A percentile compares a stretch with the other conserved stretches of the same genome.
These are phyloP conservation scores for Rhagium mordax DNA, from an alignment of 2,888 invertebrate genomes.

Conservation along the genomic window DNA sequence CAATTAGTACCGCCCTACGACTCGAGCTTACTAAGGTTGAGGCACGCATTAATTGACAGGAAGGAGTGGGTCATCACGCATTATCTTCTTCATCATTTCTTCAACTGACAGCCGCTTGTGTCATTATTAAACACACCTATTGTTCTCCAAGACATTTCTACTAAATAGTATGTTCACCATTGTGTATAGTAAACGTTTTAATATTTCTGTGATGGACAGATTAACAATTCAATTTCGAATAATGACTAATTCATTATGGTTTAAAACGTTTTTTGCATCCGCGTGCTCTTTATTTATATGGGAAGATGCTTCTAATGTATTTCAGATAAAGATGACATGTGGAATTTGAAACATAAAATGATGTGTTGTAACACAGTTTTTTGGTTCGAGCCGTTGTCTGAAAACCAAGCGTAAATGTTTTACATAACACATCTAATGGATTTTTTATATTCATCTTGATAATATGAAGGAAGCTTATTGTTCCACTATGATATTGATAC, in stretches of 20 bases:
- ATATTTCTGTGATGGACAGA: conserved; percentile 1
- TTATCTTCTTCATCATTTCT: conserved; percentile 31
- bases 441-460: conserved; percentile 14
- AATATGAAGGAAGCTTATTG: background rate
- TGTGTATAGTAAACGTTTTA: conserved; percentile 3
- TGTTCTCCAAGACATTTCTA: conserved; percentile 18
- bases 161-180: conserved; percentile 10
- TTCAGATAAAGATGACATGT: conserved; percentile 5
- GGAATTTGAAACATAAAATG: background rate
- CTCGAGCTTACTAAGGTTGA: background rate
- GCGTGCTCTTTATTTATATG: background rate
- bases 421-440: conserved; percentile 15
- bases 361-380: conserved; percentile 22
- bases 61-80: conserved; percentile 26
- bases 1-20: background rate
- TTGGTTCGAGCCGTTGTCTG: background rate
- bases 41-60: conserved; percentile 8
- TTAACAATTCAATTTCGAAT: conserved; percentile 20
- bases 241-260: conserved; percentile 25
- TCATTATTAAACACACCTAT: conserved; percentile 32
- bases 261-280: conserved; percentile 18
- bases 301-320: background rate
- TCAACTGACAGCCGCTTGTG: conserved; percentile 24
- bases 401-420: conserved; percentile 8
- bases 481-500: background rate